Evolutionary conservation across 2,888 invertebrate species (phyloP), one percentile per base, ranked within the genome.

Genomic region (Odontothrips loti): DNA sequence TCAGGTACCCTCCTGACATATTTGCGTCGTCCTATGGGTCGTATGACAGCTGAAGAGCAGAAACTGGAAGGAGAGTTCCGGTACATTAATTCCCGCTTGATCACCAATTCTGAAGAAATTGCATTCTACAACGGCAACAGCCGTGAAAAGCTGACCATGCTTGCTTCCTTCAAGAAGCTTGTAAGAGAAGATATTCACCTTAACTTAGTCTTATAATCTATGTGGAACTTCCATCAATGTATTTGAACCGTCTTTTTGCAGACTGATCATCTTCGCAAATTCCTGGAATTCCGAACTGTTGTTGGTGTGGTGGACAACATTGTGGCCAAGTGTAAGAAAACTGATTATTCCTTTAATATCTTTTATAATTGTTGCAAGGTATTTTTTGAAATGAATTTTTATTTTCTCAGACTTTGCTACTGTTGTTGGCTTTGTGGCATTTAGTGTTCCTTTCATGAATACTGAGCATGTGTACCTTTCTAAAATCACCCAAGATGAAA

Each of bases 31-130:
- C 98, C 98, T 0, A 95, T 96, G 83, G 96, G 95, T 88, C 90
- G 92, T 80, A 90, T 99, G 89, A 99, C 99, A 0, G 96, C 97
- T 0, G 92, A 92, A 83, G 99, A 99, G 87, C 99, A 99, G 88
- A 95, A 96, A 87, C 89, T 98, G n/a, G 99, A 99, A 89, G 99
- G 99, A 81, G 98, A 99, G 90, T 98, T 96, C 88, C 91, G 99
- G 86, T 98, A 96, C 86, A 97, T 98, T 51, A 97, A 99, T 88
- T 96, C 98, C 2, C 90, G 99, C 80, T 90, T 99, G 48, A 99
- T 99, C 82, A 97, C 98, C 0, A 98, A 99, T 88, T 95, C 98
- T 0, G 99, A 99, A 88, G 99, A 99, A 88, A 92, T 97, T 78
- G 93, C 93, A 0, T 94, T 94, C 87, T 94, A 93, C 85, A 92